phyloP scores from a whole-genome alignment of 2,113 vertebrate genomes.

The Podarcis raffonei region DNA sequence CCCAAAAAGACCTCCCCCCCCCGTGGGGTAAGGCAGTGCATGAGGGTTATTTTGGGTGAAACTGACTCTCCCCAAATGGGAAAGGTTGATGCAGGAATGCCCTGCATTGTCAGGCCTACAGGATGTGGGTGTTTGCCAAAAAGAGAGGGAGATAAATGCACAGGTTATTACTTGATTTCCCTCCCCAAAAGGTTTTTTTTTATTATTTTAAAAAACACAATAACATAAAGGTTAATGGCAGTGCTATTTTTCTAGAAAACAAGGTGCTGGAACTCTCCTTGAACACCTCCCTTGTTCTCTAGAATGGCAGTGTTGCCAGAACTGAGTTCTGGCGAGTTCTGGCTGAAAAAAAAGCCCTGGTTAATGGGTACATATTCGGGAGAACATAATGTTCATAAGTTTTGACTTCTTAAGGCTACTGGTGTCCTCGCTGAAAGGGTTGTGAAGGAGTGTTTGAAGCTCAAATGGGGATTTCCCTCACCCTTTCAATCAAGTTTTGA shows the following conservation, averaged over 20 bases:
- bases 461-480: not conserved
- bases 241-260: too few species aligned
- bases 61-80: not conserved
- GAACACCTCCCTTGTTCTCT: too few species aligned
- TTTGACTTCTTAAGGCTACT: not conserved
- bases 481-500: not conserved
- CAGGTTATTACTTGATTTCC: too few species aligned
- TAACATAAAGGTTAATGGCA: too few species aligned
- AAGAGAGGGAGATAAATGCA: not conserved
- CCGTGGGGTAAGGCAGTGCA: not conserved
- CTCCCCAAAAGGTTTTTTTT: not conserved
- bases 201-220: too few species aligned
- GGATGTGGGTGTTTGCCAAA: not conserved
- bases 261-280: too few species aligned
- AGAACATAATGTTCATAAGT: not conserved
- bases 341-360: too few species aligned
- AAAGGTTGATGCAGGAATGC: too few species aligned
- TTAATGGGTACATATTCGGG: not conserved
- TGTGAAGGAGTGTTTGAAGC: not conserved
- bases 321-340: too few species aligned
- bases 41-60: not conserved
- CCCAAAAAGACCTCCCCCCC: too few species aligned
- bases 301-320: too few species aligned
- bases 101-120: not conserved
- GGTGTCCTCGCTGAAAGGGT: not conserved